Conservation (phyloP, 1,140 invertebrate species). For the Agrilus planipennis region DNA sequence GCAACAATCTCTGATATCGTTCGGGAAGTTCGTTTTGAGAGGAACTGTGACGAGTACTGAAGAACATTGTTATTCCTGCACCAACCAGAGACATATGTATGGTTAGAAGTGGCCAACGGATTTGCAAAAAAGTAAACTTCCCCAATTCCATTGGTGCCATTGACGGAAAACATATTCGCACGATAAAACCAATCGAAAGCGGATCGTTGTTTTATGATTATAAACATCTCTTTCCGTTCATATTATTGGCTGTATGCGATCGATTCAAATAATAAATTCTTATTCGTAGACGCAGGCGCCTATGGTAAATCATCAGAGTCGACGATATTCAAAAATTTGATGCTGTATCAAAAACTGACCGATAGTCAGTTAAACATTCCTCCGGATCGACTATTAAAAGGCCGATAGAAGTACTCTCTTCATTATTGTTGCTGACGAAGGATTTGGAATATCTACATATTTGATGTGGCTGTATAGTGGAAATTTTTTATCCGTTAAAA, state of each 20-base stretch:
- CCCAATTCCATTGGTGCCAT: constrained; percentile 36
- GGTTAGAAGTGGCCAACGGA: constrained; percentile 11
- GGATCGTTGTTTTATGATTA: constrained; percentile 35
- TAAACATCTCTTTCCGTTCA: constrained; percentile 34
- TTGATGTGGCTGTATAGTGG: not conserved
- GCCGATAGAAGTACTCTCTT: too few relatives aligned
- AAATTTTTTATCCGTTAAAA: not conserved
- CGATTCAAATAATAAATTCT: constrained; percentile 24
- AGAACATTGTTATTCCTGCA: constrained; percentile 16
- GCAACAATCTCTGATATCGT: constrained; percentile 18
- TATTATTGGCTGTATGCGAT: constrained; percentile 35
- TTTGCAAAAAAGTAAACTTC: constrained; percentile 31
- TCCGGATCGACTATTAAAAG: constrained; percentile 5
- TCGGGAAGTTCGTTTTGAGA: constrained; percentile 16
- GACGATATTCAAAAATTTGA: constrained; percentile 7
- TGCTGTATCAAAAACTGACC: constrained; percentile 7
- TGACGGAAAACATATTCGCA: constrained; percentile 36
- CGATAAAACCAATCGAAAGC: constrained; percentile 23
- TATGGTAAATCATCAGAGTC: constrained; percentile 7
- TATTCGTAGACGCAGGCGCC: constrained; percentile 7
- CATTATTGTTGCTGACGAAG: constrained; percentile 1
- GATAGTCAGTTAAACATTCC: constrained; percentile 3
- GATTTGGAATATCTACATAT: not conserved
- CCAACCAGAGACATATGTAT: constrained; percentile 17
- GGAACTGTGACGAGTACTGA: constrained; percentile 24